Conservation (phyloP, 2,888 invertebrate species). For the Tillus elongatus region DNA sequence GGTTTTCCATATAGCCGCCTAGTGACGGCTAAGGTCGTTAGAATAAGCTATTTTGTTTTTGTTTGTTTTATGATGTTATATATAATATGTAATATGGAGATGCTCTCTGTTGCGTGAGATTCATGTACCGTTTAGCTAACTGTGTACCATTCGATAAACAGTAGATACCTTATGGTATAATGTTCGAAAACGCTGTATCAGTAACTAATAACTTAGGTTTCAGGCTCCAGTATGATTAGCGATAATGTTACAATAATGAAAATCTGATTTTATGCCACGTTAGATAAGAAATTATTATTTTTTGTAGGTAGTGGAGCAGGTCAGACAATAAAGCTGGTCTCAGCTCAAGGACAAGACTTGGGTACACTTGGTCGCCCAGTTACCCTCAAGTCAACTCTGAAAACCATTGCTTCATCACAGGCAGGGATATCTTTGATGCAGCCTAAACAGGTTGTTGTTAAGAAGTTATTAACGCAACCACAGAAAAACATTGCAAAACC, state of each 20-base stretch:
- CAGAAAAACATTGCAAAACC: constrained; percentile 28
- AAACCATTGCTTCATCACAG: constrained; percentile 25
- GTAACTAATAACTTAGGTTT: too few species aligned
- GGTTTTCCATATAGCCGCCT: too few species aligned
- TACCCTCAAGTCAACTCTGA: constrained; percentile 32
- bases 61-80: too few species aligned
- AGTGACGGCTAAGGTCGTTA: too few species aligned
- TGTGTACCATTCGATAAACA: too few species aligned
- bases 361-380: constrained; percentile 35
- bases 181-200: too few species aligned
- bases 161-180: too few species aligned
- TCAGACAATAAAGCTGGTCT: constrained; percentile 39
- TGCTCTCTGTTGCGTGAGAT: too few species aligned
- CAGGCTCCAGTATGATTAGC: background rate
- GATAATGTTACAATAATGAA: constrained; percentile 3
- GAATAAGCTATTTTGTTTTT: too few species aligned
- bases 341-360: constrained; percentile 36
- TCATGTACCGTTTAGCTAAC: too few species aligned
- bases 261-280: too few species aligned
- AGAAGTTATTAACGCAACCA: constrained; percentile 30
- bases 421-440: constrained; percentile 26
- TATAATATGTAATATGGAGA: too few species aligned
- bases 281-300: background rate
- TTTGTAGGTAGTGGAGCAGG: constrained; percentile 26
- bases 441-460: constrained; percentile 36